Conservation (phyloP, 2,113 vertebrate genomes). For the Amphiprion percula region DNA sequence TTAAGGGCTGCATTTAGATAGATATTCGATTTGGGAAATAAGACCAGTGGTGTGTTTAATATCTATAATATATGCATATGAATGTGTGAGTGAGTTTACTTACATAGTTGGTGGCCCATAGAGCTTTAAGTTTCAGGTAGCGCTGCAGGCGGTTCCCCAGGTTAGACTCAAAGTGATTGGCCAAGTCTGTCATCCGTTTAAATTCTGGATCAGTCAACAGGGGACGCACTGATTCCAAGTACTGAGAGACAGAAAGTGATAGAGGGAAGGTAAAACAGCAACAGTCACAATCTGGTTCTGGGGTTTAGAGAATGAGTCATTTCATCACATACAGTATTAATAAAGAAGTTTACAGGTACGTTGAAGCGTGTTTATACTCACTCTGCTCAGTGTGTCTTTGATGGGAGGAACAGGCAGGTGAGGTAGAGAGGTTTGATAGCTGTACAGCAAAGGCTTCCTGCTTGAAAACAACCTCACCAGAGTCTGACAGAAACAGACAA, state of each 20-base stretch:
- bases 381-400: conserved; percentile 87
- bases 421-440: conserved; percentile 90
- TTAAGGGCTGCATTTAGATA: no score
- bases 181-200: conserved; percentile 76
- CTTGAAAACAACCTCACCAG: conserved; percentile 88
- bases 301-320: no score
- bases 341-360: no score
- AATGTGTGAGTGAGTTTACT: conserved; percentile 56
- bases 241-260: conserved; percentile 72
- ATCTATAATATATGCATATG: no score
- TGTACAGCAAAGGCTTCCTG: conserved; percentile 89
- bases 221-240: conserved; percentile 88
- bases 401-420: conserved; percentile 88
- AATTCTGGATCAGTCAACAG: conserved; percentile 82
- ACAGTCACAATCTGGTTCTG: no score
- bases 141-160: conserved; percentile 88
- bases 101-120: conserved; percentile 93
- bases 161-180: conserved; percentile 84
- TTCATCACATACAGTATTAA: no score
- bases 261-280: background rate
- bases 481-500: conserved; percentile 71
- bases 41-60: no score
- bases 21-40: no score
- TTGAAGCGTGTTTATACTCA: conserved; percentile 60
- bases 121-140: conserved; percentile 90